Conservation (phyloP, 2,113 vertebrate genomes). For the Talpa occidentalis region DNA sequence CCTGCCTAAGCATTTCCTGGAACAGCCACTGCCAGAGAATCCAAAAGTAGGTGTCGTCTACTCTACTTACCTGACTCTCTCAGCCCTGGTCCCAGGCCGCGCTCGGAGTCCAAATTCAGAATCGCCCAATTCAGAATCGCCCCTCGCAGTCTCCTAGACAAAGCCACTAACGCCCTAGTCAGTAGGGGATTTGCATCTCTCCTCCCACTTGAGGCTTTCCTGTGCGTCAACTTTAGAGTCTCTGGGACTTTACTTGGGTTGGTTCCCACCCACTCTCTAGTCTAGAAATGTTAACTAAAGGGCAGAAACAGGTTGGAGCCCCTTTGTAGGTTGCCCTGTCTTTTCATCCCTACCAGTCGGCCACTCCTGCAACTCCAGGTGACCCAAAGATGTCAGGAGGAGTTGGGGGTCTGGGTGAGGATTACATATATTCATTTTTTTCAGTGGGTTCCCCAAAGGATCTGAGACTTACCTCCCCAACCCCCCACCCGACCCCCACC, state of each 20-base stretch:
- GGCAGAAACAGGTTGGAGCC: background rate
- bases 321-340: background rate
- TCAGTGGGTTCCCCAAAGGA: background rate
- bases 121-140: background rate
- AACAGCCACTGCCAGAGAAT: background rate
- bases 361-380: background rate
- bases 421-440: background rate
- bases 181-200: conserved; percentile 75
- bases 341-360: background rate
- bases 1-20: background rate
- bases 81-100: background rate
- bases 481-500: background rate
- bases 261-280: conserved; percentile 65
- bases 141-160: background rate
- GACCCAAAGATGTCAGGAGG: background rate
- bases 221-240: conserved; percentile 74
- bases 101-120: background rate
- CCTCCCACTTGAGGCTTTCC: conserved; percentile 82
- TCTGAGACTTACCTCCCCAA: background rate
- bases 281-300: conserved; percentile 39
- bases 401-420: background rate
- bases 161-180: background rate
- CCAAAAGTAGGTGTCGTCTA: background rate
- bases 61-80: conserved; percentile 63
- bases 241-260: conserved; percentile 59